These are phyloP conservation scores for Labia minor DNA, from an alignment of 2,888 invertebrate genomes.

Conservation along the genomic window DNA sequence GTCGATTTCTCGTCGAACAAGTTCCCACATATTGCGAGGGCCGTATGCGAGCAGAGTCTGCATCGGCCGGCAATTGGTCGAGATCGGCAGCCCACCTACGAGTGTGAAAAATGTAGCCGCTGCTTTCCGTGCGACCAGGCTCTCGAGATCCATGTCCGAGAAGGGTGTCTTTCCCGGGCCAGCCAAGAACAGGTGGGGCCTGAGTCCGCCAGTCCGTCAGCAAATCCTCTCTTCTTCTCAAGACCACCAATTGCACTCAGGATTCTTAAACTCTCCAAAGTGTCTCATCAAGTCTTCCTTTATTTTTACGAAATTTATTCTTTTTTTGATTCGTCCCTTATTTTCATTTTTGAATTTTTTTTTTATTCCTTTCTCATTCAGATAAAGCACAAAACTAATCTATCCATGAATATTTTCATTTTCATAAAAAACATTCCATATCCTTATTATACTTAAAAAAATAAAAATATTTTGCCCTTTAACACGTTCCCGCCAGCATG, in stretches of 20 bases:
- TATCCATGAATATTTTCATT: too few relatives aligned
- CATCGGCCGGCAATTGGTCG: constrained; percentile 41
- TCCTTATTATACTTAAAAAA: too few relatives aligned
- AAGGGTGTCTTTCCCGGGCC: constrained; percentile 33
- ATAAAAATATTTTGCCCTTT: too few relatives aligned
- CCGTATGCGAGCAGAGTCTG: constrained; percentile 56
- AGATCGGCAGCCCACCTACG: constrained; percentile 37
- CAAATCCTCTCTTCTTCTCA: constrained; percentile 27
- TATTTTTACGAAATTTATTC: too few relatives aligned
- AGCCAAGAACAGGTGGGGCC: constrained; percentile 24
- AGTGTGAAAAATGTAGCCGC: constrained; percentile 56
- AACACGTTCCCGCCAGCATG: too few relatives aligned
- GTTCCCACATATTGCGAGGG: constrained; percentile 65
- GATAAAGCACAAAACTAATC: too few relatives aligned
- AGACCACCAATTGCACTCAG: constrained; percentile 16
- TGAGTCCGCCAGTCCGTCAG: constrained; percentile 19
- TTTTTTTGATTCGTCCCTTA: too few relatives aligned
- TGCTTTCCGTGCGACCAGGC: constrained; percentile 62
- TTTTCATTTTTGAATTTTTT: too few relatives aligned
- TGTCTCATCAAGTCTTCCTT: too few relatives aligned
- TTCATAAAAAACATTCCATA: too few relatives aligned
- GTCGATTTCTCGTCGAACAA: constrained; percentile 72
- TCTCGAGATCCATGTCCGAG: constrained; percentile 53
- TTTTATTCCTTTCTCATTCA: too few relatives aligned
- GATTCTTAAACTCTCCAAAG: too few relatives aligned